phyloP scores from a whole-genome alignment of 2,888 invertebrate species.

The Galerucella pusilla region DNA sequence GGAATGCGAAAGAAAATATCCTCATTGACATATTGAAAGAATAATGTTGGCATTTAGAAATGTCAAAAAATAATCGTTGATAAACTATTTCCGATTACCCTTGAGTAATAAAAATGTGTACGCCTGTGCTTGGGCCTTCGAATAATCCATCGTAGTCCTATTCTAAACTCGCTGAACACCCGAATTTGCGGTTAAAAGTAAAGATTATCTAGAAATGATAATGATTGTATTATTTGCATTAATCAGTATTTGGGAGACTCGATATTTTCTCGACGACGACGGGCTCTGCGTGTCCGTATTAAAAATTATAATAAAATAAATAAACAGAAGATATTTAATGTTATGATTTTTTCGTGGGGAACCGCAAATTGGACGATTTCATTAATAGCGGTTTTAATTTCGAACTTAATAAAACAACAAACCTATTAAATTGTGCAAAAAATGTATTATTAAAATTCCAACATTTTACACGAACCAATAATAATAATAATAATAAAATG shows the following conservation, averaged over 20 bases:
- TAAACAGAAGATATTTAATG: background rate
- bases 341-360: slow-evolving; percentile 5
- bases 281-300: slow-evolving; percentile 15
- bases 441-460: background rate
- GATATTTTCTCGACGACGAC: slow-evolving; percentile 22
- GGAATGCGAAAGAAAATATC: too few relatives aligned
- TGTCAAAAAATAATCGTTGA: too few relatives aligned
- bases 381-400: background rate
- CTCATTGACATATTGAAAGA: too few relatives aligned
- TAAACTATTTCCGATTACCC: too few relatives aligned
- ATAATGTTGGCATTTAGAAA: too few relatives aligned
- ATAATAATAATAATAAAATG: too few relatives aligned
- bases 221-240: slow-evolving; percentile 17
- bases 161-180: slow-evolving; percentile 31
- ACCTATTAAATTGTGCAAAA: background rate
- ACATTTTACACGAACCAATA: background rate
- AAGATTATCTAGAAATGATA: slow-evolving; percentile 30
- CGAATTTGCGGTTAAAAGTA: slow-evolving; percentile 35
- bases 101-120: background rate
- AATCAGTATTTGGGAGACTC: slow-evolving; percentile 25
- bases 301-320: slow-evolving; percentile 19
- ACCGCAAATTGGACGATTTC: background rate
- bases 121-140: background rate
- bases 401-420: background rate
- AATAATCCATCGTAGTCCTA: slow-evolving; percentile 21